Percentiles rank a stretch among this genome's conserved stretches.
phyloP scores from a whole-genome alignment of 35 echinoderm and acorn worm genomes.

The Lytechinus variegatus region DNA sequence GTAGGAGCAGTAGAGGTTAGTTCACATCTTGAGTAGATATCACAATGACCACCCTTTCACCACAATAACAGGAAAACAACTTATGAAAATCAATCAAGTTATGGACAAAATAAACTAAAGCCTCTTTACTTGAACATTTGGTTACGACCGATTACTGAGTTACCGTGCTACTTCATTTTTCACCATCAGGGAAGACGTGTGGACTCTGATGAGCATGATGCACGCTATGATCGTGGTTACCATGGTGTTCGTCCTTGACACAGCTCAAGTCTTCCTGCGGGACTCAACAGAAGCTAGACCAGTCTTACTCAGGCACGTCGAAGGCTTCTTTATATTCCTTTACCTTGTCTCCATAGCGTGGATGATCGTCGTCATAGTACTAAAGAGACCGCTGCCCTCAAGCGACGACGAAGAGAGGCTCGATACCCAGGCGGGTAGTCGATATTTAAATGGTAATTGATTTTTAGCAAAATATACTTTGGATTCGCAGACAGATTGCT shows the following conservation, averaged over 20 bases:
- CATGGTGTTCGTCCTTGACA: constrained; percentile 85
- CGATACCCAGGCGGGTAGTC: constrained; percentile 71
- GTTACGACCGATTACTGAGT: too few relatives aligned
- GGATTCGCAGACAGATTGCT: too few relatives aligned
- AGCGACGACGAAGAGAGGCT: constrained; percentile 80
- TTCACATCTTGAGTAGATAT: too few relatives aligned
- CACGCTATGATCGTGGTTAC: constrained; percentile 86
- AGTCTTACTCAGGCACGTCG: constrained; percentile 73
- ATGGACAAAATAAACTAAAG: not conserved
- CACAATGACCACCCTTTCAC: too few relatives aligned
- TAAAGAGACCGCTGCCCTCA: constrained; percentile 83
- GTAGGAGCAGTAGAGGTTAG: too few relatives aligned
- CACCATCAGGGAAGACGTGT: constrained; percentile 78
- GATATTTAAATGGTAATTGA: constrained; percentile 82
- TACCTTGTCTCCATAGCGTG: constrained; percentile 81
- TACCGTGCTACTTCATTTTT: not conserved
- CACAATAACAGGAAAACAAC: too few relatives aligned
- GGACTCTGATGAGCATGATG: constrained; percentile 78
- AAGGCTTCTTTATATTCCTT: constrained; percentile 83
- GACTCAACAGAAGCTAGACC: constrained; percentile 69
- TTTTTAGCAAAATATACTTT: not conserved
- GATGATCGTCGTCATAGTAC: constrained; percentile 86
- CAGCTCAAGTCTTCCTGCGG: constrained; percentile 82
- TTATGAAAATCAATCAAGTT: not conserved
- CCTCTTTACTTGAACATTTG: too few relatives aligned